These are phyloP conservation scores for Pteria penguin DNA, from an alignment of 2,888 invertebrate genomes.

Conservation along the genomic window DNA sequence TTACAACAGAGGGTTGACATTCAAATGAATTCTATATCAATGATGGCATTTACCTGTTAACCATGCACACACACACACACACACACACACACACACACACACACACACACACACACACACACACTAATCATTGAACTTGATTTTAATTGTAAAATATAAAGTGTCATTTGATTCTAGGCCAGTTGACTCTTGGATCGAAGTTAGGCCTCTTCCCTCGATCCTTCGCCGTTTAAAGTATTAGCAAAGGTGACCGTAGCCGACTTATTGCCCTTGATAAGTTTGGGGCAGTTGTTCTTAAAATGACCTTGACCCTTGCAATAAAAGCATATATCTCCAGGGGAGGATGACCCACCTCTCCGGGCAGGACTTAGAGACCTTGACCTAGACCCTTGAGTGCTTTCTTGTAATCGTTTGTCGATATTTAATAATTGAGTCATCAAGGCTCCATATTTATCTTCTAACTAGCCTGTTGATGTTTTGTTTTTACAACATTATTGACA, in stretches of 20 bases:
- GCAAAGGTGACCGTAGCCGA: neutral
- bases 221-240: neutral
- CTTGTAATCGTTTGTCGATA: neutral
- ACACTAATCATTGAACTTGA: neutral
- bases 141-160: neutral
- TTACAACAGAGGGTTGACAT: neutral
- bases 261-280: neutral
- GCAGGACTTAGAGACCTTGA: neutral
- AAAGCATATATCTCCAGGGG: neutral
- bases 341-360: neutral
- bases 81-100: constrained; percentile 10
- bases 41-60: neutral
- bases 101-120: constrained; percentile 2
- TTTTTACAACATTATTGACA: neutral
- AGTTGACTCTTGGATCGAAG: neutral
- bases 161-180: neutral
- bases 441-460: neutral
- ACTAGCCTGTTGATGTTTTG: neutral
- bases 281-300: neutral
- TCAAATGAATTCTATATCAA: constrained; percentile 1
- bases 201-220: neutral
- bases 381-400: neutral
- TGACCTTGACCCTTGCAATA: neutral
- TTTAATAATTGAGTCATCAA: neutral
- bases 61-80: constrained; percentile 1